Evolutionary conservation across 2,797 vertebrate genomes (phyloP).

Genomic region (Nannoperca obscura): DNA sequence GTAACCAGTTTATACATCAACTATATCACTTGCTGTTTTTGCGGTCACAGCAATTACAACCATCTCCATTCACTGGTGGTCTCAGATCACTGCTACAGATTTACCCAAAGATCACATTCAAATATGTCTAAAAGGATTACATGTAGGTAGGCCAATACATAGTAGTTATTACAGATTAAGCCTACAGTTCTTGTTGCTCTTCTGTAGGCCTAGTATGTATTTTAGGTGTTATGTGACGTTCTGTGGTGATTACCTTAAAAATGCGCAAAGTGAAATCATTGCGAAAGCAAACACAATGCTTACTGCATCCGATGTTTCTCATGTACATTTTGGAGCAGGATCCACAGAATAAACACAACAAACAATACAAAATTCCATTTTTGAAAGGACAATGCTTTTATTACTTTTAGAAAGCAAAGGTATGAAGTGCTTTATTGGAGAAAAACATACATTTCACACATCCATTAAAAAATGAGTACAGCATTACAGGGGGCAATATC

Average conservation of each 20-base stretch:
- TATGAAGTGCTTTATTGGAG: conserved; percentile 3
- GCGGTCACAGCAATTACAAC: not conserved
- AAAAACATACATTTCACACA: conserved; percentile 10
- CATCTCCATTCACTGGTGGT: conserved; percentile 15
- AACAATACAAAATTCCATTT: not conserved
- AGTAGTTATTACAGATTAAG: not conserved
- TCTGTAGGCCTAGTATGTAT: no score
- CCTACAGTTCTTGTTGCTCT: not conserved
- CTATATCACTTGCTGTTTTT: not conserved
- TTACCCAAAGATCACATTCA: not conserved
- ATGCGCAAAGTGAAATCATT: not conserved
- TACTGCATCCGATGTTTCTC: not conserved
- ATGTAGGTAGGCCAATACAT: not conserved
- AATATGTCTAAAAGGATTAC: not conserved
- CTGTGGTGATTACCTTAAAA: not conserved
- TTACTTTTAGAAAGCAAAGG: conserved; percentile 2
- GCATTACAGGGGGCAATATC: conserved; percentile 13
- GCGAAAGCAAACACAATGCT: not conserved
- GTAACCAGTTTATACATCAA: not conserved
- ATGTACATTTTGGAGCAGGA: not conserved
- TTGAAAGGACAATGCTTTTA: conserved; percentile 27
- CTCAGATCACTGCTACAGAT: not conserved
- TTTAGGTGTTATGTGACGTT: not conserved
- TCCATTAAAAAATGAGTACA: conserved; percentile 21
- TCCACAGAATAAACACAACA: not conserved